A percentile compares a stretch with the other conserved stretches of the same genome.
phyloP scores from a whole-genome alignment of 2,888 invertebrate genomes.

The Hydrotaea cyrtoneurina region DNA sequence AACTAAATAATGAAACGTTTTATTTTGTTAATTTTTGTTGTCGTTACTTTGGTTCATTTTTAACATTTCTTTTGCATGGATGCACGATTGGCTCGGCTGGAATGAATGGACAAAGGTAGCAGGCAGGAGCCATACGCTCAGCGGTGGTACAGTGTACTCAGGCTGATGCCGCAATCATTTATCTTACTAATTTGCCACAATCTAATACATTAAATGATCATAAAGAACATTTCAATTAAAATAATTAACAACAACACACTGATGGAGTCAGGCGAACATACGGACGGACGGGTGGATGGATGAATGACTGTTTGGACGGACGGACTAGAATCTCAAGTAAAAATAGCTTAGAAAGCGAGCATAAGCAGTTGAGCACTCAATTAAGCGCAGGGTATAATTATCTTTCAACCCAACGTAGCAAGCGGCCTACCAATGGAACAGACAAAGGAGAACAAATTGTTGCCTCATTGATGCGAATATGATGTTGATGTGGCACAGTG shows the following conservation, averaged over 20 bases:
- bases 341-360: conserved; percentile 60
- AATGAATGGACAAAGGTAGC: conserved; percentile 49
- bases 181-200: conserved; percentile 67
- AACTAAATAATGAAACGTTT: neutral
- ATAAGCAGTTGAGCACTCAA: conserved; percentile 65
- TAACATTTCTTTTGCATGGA: conserved; percentile 37
- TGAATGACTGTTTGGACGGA: conserved; percentile 18
- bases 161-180: conserved; percentile 49
- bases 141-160: neutral
- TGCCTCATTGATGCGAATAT: conserved; percentile 36
- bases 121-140: neutral
- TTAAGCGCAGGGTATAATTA: conserved; percentile 65
- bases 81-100: neutral
- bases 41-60: neutral
- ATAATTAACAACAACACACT: conserved; percentile 67
- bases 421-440: conserved; percentile 25
- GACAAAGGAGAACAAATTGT: conserved; percentile 52
- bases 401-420: conserved; percentile 56
- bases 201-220: conserved; percentile 64
- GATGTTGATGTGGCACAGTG: conserved; percentile 20
- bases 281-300: neutral
- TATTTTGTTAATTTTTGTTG: neutral
- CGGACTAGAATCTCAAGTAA: neutral
- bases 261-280: conserved; percentile 11
- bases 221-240: conserved; percentile 70